These are phyloP conservation scores for Serinus canaria DNA, from an alignment of 2,113 vertebrate genomes.

Conservation along the genomic window DNA sequence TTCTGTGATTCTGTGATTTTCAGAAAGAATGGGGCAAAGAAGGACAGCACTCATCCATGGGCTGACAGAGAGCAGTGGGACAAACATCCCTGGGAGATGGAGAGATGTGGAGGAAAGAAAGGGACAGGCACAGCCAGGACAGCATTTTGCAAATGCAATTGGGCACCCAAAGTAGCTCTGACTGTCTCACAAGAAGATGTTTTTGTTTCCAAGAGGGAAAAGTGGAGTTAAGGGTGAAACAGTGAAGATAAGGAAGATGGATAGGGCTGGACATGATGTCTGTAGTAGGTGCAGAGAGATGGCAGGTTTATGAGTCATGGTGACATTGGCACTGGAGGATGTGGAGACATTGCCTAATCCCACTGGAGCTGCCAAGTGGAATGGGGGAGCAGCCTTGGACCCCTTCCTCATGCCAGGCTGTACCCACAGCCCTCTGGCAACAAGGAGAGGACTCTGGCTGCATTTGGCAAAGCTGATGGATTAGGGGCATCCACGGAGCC, in stretches of 20 bases:
- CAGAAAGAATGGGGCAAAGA: background rate
- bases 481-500: fast-evolving
- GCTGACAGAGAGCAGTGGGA: fast-evolving
- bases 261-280: no score
- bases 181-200: fast-evolving
- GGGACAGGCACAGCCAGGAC: background rate
- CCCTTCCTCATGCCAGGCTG: fast-evolving
- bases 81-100: background rate
- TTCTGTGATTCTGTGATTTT: background rate
- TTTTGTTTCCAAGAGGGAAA: background rate
- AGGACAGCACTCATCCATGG: background rate
- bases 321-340: fast-evolving
- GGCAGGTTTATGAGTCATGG: fast-evolving
- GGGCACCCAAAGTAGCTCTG: background rate
- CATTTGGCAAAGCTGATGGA: background rate
- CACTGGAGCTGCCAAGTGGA: fast-evolving
- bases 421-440: background rate
- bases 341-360: background rate
- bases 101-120: background rate
- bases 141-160: background rate
- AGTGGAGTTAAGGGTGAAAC: background rate
- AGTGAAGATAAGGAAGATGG: background rate
- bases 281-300: background rate
- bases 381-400: background rate
- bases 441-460: background rate